A percentile compares a stretch with the other conserved stretches of the same genome.
Evolutionary conservation across 2,888 invertebrate genomes (phyloP).

Genomic region (Bruchidius siliquastri): DNA sequence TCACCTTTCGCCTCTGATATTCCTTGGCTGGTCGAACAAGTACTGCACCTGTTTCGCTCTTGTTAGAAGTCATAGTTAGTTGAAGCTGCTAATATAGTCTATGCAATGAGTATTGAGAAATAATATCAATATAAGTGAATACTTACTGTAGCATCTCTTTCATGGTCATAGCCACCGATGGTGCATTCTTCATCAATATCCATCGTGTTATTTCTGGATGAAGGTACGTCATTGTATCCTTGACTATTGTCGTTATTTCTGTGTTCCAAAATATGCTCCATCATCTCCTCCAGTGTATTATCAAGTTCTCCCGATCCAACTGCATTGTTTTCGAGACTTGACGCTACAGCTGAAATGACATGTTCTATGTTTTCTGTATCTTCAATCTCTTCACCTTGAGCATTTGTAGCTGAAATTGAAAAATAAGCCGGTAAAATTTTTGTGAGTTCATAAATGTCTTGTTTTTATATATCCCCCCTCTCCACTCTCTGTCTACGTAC

Average conservation of each 20-base stretch:
- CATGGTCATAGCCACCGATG: conserved; percentile 40
- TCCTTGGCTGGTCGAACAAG: too few relatives aligned
- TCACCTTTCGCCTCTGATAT: too few relatives aligned
- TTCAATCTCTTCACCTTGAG: conserved; percentile 54
- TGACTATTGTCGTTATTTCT: conserved; percentile 37
- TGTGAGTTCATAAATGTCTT: too few relatives aligned
- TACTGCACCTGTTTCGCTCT: too few relatives aligned
- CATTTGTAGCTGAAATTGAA: conserved; percentile 44
- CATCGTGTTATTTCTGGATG: conserved; percentile 39
- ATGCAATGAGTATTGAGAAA: too few relatives aligned
- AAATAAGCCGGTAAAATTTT: background rate
- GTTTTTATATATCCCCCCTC: too few relatives aligned
- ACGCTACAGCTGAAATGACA: conserved; percentile 56
- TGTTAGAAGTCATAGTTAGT: too few relatives aligned
- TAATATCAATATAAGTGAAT: background rate
- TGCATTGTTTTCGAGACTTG: conserved; percentile 54
- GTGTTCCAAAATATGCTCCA: conserved; percentile 62
- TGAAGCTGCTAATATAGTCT: too few relatives aligned
- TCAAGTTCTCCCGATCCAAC: conserved; percentile 52
- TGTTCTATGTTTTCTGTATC: conserved; percentile 62
- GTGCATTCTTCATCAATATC: conserved; percentile 45
- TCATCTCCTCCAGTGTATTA: conserved; percentile 60
- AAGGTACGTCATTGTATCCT: conserved; percentile 34
- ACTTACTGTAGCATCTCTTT: conserved; percentile 44
- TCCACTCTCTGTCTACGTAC: too few relatives aligned